phyloP scores from a whole-genome alignment of 2,113 vertebrate species.

The Calyptomena viridis region DNA sequence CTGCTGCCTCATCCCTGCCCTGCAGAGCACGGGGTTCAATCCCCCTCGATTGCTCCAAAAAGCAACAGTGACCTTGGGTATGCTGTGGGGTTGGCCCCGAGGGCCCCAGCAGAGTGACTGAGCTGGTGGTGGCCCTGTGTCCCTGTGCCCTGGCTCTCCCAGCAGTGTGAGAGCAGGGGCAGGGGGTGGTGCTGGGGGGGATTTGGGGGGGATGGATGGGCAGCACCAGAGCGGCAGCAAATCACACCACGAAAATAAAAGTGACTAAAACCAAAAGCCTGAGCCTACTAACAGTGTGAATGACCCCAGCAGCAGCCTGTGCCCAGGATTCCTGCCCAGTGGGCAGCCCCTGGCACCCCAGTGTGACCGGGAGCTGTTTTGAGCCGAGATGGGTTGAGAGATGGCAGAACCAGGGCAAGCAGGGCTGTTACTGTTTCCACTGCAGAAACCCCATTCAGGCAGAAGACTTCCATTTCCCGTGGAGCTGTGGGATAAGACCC shows the following conservation, averaged over 20 bases:
- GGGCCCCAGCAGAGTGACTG: fast-evolving
- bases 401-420: background rate
- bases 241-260: background rate
- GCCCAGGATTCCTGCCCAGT: background rate
- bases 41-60: background rate
- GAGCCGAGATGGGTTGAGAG: background rate
- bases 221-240: background rate
- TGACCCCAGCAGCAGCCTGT: fast-evolving
- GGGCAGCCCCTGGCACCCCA: background rate
- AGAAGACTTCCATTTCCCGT: background rate
- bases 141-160: background rate
- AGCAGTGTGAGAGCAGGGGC: background rate
- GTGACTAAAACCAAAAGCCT: background rate
- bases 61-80: background rate
- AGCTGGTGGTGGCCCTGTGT: background rate
- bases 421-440: background rate
- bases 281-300: fast-evolving
- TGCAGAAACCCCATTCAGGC: background rate
- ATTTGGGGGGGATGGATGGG: background rate
- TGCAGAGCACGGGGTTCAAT: background rate
- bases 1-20: background rate
- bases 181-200: background rate
- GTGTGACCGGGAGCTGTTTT: too few relatives aligned
- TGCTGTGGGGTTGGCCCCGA: fast-evolving
- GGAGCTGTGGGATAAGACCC: background rate